Evolutionary conservation across 2,888 invertebrate genomes (phyloP).

Genomic region (Napeogenes inachia): DNA sequence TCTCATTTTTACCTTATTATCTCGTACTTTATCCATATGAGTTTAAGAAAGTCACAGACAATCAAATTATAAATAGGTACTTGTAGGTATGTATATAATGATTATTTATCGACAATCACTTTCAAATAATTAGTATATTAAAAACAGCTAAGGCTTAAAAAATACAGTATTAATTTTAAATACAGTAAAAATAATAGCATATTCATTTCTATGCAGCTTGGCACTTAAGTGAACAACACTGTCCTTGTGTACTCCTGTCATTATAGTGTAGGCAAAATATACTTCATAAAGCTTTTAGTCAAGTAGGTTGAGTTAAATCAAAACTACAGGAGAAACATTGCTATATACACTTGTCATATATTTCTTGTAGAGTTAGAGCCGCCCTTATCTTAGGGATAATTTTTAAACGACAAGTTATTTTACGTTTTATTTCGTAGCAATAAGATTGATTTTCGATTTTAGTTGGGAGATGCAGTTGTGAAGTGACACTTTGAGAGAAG

Average conservation of each 20-base stretch:
- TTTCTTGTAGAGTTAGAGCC: conserved; percentile 18
- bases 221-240: conserved; percentile 3
- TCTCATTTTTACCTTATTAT: too few relatives aligned
- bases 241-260: neutral
- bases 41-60: too few relatives aligned
- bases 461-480: conserved; percentile 31
- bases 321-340: conserved; percentile 5
- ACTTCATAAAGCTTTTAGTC: conserved; percentile 7
- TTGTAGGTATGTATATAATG: too few relatives aligned
- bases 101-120: too few relatives aligned
- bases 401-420: conserved; percentile 9
- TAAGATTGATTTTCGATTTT: conserved; percentile 11
- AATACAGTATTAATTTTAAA: too few relatives aligned
- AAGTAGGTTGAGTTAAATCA: conserved; percentile 6
- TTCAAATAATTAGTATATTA: too few relatives aligned
- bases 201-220: neutral
- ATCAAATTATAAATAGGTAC: too few relatives aligned
- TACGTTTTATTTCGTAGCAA: conserved; percentile 12
- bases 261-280: conserved; percentile 2
- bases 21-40: too few relatives aligned
- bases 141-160: too few relatives aligned
- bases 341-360: conserved; percentile 18
- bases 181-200: neutral
- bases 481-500: conserved; percentile 57
- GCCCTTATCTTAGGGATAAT: conserved; percentile 21